These are phyloP conservation scores for Sipunculus nudus DNA, from an alignment of 2,888 invertebrate species.

Conservation along the genomic window DNA sequence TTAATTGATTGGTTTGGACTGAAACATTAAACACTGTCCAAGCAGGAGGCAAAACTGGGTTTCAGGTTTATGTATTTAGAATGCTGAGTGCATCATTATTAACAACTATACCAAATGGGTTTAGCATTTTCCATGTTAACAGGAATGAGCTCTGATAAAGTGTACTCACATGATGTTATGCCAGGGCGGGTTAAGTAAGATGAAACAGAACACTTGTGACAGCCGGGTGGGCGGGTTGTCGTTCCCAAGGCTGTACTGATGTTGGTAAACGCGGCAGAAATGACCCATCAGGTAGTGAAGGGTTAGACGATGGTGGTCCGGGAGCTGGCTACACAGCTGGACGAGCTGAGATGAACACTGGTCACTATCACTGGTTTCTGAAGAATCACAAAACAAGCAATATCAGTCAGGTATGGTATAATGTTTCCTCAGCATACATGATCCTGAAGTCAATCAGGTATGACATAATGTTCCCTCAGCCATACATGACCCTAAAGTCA, in stretches of 20 bases:
- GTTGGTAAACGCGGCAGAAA: constrained; percentile 76
- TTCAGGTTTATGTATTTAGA: no score
- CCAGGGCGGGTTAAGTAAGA: constrained; percentile 80
- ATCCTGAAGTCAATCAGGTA: no score
- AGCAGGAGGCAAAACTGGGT: no score
- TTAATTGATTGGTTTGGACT: no score
- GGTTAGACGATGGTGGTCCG: constrained; percentile 74
- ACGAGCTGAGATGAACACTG: constrained; percentile 71
- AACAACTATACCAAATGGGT: not conserved
- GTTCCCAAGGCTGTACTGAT: constrained; percentile 74
- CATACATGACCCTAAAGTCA: no score
- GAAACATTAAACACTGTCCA: no score
- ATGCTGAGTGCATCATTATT: no score
- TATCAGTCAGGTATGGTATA: constrained; percentile 3
- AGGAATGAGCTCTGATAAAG: not conserved
- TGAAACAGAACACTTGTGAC: constrained; percentile 78
- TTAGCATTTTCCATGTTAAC: not conserved
- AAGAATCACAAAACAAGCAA: constrained; percentile 23
- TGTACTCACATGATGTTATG: constrained; percentile 71
- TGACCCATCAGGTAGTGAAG: constrained; percentile 77
- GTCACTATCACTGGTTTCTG: constrained; percentile 20
- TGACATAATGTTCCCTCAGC: no score
- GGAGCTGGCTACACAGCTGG: constrained; percentile 73
- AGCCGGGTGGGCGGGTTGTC: constrained; percentile 71
- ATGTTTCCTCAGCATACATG: no score